Evolutionary conservation across 2,797 vertebrate genomes (phyloP), one percentile per base, ranked within the genome.

Genomic region (Spheniscus humboldti): DNA sequence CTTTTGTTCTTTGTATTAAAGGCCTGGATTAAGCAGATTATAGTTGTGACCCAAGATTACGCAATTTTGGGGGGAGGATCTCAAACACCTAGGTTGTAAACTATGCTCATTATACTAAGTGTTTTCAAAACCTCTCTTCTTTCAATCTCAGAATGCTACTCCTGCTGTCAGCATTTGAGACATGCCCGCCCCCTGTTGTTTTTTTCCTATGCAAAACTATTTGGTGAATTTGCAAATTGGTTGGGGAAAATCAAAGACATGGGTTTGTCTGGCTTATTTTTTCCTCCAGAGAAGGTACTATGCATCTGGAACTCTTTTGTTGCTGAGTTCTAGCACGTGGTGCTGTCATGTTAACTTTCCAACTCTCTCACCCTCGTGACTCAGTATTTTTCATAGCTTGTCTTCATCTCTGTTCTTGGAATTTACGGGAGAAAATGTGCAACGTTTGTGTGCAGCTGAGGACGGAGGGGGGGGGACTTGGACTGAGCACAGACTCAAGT

Each of bases 171-270:
- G 39, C 35, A 50, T 55, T 78, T 86, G 35, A 86, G 22, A 60
- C 0, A 0, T 18, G 18, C 5, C 12, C 17, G 2, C 3, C 4
- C 7, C 14, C 17, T 33, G 19, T 10, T 10, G 2, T 7, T 43
- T 41, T 48, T n/a, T 35, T 30, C 0, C 1, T 5, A 10, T 20
- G 6, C 12, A 60, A 75, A 95, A 24, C 13, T 37, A 8, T 33
- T 53, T 10, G 16, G 6, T 80, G 18, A 62, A 62, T 75, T 90
- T 88, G 16, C 18, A 78, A 39, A 27, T 4, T 66, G 5, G 4
- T 39, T 71, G 41, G 24, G 24, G 33, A 77, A 84, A 86, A 57
- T 37, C 14, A 20, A 74, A 71, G 45, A 3, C 3, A 5, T 17
- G 10, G 8, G 24, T 31, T 55, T 3, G 6, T 50, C 79, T 74